These are phyloP conservation scores for Zoanthus solanderi DNA, from an alignment of 92 coral and sea anemone genomes.

Conservation along the genomic window DNA sequence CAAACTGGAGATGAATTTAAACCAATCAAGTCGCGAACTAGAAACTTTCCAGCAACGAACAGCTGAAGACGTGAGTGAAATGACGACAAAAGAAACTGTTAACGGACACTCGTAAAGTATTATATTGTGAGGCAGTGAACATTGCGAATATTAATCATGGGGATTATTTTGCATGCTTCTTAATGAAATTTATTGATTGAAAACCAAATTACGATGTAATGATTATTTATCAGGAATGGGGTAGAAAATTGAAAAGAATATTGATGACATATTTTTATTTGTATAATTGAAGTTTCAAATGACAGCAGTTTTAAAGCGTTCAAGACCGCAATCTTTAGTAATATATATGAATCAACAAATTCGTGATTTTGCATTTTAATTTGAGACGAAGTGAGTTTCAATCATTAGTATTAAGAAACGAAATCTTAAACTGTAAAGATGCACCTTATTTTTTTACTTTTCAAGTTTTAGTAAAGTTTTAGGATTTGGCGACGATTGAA, in stretches of 20 bases:
- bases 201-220: neutral
- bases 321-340: constrained; percentile 47
- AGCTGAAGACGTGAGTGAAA: constrained; percentile 94
- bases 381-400: neutral
- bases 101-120: constrained; percentile 46
- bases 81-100: constrained; percentile 37
- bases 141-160: neutral
- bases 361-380: neutral
- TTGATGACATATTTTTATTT: constrained; percentile 1
- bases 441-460: neutral
- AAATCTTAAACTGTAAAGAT: neutral
- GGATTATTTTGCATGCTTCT: constrained; percentile 16
- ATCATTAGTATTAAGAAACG: neutral
- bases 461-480: neutral
- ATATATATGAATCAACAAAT: neutral
- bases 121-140: neutral
- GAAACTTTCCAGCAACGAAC: constrained; percentile 73
- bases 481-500: neutral
- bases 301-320: constrained; percentile 28
- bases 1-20: constrained; percentile 90
- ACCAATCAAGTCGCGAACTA: constrained; percentile 75
- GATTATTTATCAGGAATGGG: neutral
- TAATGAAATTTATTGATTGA: neutral
- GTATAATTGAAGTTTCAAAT: neutral
- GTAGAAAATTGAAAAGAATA: neutral